Base-by-base conservation (phyloP, 92 coral and sea anemone genomes). In the Chrysogorgia sp. region DNA sequence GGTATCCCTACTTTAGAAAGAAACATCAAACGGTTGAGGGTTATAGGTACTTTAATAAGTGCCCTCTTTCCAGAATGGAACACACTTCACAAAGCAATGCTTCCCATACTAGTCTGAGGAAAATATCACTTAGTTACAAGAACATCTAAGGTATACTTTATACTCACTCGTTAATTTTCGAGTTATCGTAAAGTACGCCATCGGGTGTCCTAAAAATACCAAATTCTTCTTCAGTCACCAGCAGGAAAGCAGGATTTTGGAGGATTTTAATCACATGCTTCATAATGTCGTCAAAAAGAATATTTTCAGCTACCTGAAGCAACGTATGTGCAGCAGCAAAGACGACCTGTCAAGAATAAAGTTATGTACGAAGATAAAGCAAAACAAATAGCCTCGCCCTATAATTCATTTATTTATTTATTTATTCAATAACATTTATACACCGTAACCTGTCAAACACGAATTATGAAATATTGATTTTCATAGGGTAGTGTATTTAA, bases 121-220 rank as follows among this genome's bases (percentile, higher is more conserved):
- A n/a, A n/a, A n/a, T n/a, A n/a, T n/a, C n/a, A n/a, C n/a, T n/a
- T n/a, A n/a, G n/a, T n/a, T n/a, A n/a, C n/a, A n/a, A n/a, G n/a
- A n/a, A n/a, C n/a, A n/a, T n/a, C n/a, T n/a, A n/a, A n/a, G n/a
- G n/a, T n/a, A n/a, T n/a, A 9, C 25, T n/a, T 32, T 10, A 24
- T 32, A 71, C 65, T 75, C 9, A 68, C 67, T 55, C 35, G 33
- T 53, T 69, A 85, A 96, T 90, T 86, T 82, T 94, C 82, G 52
- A 89, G 56, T 30, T 81, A 88, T 89, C 80, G 63, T 83, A 91
- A 20, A 94, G 48, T 72, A 86, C 77, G 4, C 92, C 98, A 59
- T 87, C 94, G 21, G 97, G 90, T 23, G 97, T 88, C 14, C 77
- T 61, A 92, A 94, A 82, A 76, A 94, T 87, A 33, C 82, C 90